Percentiles rank a stretch among this genome's conserved stretches.
phyloP scores from a whole-genome alignment of 2,797 vertebrate genomes.

The Scleropages formosus region DNA sequence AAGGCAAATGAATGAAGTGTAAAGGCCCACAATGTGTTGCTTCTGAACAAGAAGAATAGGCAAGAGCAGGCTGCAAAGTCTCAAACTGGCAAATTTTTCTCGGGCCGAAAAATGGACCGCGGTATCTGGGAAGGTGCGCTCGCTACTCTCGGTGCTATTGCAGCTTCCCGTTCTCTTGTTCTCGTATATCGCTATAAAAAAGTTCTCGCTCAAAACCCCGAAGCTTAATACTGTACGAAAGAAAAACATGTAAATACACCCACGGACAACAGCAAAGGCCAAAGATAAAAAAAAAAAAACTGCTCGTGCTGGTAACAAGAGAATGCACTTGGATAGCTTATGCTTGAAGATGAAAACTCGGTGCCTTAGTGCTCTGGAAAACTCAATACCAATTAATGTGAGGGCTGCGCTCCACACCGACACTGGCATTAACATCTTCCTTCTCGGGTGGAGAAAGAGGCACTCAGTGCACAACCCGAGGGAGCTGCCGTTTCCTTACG shows the following conservation, averaged over 20 bases:
- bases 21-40: background rate
- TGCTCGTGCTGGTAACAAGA: conserved; percentile 18
- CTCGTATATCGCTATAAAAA: background rate
- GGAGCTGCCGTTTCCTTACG: conserved; percentile 48
- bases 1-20: background rate
- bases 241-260: background rate
- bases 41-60: background rate
- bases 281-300: background rate
- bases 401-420: conserved; percentile 46
- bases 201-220: background rate
- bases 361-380: conserved; percentile 49
- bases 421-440: conserved; percentile 51
- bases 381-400: conserved; percentile 62
- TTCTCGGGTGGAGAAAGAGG: conserved; percentile 42
- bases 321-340: conserved; percentile 19
- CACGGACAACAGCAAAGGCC: background rate
- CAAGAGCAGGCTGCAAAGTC: background rate
- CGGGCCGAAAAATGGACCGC: background rate
- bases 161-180: background rate
- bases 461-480: conserved; percentile 41
- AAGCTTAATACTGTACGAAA: background rate
- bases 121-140: background rate
- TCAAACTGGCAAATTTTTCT: background rate
- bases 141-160: background rate
- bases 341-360: conserved; percentile 45